phyloP scores from a whole-genome alignment of 2,888 invertebrate species.

The Apomyelois bistriatella region DNA sequence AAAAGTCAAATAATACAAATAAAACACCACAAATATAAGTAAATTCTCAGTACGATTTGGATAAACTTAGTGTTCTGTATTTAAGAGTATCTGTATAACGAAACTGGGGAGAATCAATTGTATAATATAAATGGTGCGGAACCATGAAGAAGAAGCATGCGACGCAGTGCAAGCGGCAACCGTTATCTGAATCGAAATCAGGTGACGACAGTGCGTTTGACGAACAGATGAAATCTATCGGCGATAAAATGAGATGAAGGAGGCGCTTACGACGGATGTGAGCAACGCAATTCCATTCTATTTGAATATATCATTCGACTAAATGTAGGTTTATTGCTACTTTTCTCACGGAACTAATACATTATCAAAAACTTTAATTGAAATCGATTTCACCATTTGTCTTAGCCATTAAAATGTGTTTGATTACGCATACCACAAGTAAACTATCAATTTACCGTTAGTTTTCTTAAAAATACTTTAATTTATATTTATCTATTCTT shows the following conservation, averaged over 20 bases:
- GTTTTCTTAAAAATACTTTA: slow-evolving; percentile 44
- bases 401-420: slow-evolving; percentile 54
- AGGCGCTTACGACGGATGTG: slow-evolving; percentile 72
- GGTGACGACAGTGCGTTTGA: slow-evolving; percentile 61
- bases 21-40: too few species aligned
- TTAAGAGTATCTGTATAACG: too few species aligned
- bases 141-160: slow-evolving; percentile 30
- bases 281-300: slow-evolving; percentile 71
- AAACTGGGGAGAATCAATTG: not conserved
- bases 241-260: slow-evolving; percentile 56
- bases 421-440: slow-evolving; percentile 44
- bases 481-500: slow-evolving; percentile 2
- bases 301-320: slow-evolving; percentile 75
- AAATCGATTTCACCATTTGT: slow-evolving; percentile 72
- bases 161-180: slow-evolving; percentile 35
- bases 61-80: too few species aligned
- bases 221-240: slow-evolving; percentile 68
- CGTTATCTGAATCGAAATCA: slow-evolving; percentile 56
- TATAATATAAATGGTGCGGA: slow-evolving; percentile 21
- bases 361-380: slow-evolving; percentile 73
- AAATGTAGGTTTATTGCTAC: slow-evolving; percentile 79
- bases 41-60: too few species aligned
- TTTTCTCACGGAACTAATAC: slow-evolving; percentile 79
- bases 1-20: too few species aligned
- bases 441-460: slow-evolving; percentile 45